Evolutionary conservation across 2,888 invertebrate genomes (phyloP).

Genomic region (Mythimna lalbum): DNA sequence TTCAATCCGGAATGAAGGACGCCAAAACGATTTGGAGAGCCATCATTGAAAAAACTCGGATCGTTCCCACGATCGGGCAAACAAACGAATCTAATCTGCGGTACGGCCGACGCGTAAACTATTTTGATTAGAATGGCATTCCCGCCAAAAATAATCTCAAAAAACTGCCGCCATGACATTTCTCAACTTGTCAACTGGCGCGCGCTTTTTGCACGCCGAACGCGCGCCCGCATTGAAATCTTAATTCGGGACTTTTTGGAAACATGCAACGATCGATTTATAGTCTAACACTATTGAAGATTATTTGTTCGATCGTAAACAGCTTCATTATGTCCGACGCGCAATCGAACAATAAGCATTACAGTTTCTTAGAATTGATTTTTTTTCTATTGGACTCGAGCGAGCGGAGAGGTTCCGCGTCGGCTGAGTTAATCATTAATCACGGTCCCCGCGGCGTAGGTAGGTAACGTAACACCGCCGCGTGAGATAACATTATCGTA

Average conservation of each 20-base stretch:
- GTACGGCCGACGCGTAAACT: conserved; percentile 85
- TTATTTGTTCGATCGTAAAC: conserved; percentile 78
- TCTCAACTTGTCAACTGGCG: conserved; percentile 85
- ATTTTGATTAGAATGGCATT: conserved; percentile 90
- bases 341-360: conserved; percentile 64
- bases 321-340: conserved; percentile 80
- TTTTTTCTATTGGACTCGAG: conserved; percentile 67
- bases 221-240: conserved; percentile 85
- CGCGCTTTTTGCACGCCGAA: conserved; percentile 82
- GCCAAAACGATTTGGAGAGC: conserved; percentile 62
- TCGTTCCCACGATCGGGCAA: conserved; percentile 80
- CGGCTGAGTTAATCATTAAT: conserved; percentile 81
- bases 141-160: conserved; percentile 83
- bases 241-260: conserved; percentile 84
- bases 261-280: conserved; percentile 76
- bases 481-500: conserved; percentile 87
- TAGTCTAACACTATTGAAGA: conserved; percentile 80
- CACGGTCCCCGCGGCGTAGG: conserved; percentile 75
- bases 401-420: conserved; percentile 73
- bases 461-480: conserved; percentile 84
- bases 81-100: conserved; percentile 74
- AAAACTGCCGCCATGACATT: conserved; percentile 83
- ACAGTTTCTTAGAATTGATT: conserved; percentile 74
- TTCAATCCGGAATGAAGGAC: conserved; percentile 67
- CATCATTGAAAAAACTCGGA: conserved; percentile 70